Evolutionary conservation across 2,113 vertebrate genomes (phyloP).

Genomic region (Trogon melanurus): DNA sequence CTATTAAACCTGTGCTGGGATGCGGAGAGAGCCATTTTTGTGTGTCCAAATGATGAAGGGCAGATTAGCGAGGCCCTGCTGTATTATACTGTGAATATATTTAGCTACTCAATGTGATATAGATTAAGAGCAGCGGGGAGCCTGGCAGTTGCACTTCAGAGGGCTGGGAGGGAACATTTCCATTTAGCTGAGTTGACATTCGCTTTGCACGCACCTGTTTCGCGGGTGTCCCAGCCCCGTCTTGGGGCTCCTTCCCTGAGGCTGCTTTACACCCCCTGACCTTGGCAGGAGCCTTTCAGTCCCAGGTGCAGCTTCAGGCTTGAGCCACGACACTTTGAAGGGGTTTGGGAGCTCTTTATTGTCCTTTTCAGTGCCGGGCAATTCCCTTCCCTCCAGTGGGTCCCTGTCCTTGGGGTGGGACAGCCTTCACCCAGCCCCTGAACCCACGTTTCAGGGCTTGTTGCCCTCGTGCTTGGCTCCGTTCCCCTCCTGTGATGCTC

Average conservation of each 20-base stretch:
- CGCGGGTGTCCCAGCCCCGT: not conserved
- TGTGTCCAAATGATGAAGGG: constrained; percentile 30
- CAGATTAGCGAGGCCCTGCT: constrained; percentile 34
- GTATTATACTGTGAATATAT: constrained; percentile 23
- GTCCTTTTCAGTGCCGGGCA: not conserved
- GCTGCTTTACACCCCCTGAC: not conserved
- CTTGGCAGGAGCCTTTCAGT: not conserved
- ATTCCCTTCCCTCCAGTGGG: not conserved
- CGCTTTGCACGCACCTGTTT: constrained; percentile 4
- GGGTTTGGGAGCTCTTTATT: not conserved
- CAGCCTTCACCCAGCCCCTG: not conserved
- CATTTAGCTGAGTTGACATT: not conserved
- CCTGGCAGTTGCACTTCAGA: constrained; percentile 36
- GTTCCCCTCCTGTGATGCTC: fast-evolving
- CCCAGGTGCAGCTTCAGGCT: not conserved
- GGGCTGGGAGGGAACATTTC: not conserved
- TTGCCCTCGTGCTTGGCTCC: fast-evolving
- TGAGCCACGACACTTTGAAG: fast-evolving
- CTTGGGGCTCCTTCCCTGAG: not conserved
- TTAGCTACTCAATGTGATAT: constrained; percentile 27
- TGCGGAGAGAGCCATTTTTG: not conserved
- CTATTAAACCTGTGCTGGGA: not conserved
- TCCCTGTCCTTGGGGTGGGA: not conserved
- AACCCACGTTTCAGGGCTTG: not conserved
- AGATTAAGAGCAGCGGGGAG: constrained; percentile 36